phyloP scores from a whole-genome alignment of 2,888 invertebrate genomes.

The Heterodera filipjevi region DNA sequence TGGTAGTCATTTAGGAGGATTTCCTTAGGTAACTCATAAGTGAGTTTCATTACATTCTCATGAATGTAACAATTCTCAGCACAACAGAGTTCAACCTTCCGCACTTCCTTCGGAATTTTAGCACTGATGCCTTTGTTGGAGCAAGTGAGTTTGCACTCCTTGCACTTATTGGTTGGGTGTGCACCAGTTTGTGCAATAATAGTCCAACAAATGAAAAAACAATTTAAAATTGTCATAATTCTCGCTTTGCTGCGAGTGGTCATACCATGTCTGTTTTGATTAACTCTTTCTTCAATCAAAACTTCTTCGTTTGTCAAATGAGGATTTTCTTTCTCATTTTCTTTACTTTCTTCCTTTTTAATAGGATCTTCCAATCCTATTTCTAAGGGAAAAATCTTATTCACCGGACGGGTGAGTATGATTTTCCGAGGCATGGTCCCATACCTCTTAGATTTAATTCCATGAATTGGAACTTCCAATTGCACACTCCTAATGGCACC shows the following conservation, averaged over 20 bases:
- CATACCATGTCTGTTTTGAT: conserved; percentile 4
- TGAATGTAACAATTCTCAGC: background rate
- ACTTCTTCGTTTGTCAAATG: too few relatives aligned
- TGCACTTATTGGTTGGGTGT: too few relatives aligned
- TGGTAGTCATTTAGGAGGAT: too few relatives aligned
- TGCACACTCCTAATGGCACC: background rate
- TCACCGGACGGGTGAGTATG: background rate
- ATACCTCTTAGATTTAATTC: background rate
- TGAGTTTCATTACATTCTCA: background rate
- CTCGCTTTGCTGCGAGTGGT: conserved; percentile 9
- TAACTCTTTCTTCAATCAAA: background rate
- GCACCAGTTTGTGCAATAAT: too few relatives aligned
- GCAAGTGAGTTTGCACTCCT: too few relatives aligned
- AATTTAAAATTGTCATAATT: background rate
- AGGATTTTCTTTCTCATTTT: too few relatives aligned
- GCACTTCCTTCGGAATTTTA: background rate
- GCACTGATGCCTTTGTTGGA: too few relatives aligned
- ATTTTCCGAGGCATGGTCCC: background rate
- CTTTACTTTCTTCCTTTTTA: background rate
- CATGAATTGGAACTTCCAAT: background rate
- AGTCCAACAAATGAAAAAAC: too few relatives aligned
- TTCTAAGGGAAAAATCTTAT: background rate
- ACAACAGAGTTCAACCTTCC: background rate
- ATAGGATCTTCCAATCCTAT: background rate
- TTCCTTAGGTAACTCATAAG: background rate